Percentiles rank a stretch among this genome's conserved stretches.
These are phyloP conservation scores for Tenualosa ilisha DNA, from an alignment of 2,797 vertebrate species.

Conservation along the genomic window DNA sequence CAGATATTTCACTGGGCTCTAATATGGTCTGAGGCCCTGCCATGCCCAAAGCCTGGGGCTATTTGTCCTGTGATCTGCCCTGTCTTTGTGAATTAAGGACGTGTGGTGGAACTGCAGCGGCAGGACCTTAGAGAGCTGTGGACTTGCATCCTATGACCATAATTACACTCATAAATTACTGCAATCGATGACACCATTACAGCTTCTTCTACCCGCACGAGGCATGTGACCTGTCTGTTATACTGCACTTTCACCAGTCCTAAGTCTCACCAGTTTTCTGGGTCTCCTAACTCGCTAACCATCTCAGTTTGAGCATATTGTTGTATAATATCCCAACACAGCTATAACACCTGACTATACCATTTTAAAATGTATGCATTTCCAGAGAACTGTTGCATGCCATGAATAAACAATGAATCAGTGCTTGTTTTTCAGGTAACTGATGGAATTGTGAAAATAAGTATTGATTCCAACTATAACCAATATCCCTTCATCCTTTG, in stretches of 20 bases:
- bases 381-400: background rate
- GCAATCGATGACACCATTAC: constrained; percentile 46
- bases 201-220: constrained; percentile 30
- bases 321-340: constrained; percentile 4
- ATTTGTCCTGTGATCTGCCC: constrained; percentile 46
- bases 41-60: constrained; percentile 27
- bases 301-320: background rate
- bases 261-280: background rate
- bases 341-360: background rate
- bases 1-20: constrained; percentile 53
- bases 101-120: background rate
- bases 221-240: background rate
- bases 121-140: constrained; percentile 33
- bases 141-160: constrained; percentile 29
- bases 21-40: constrained; percentile 38
- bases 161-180: constrained; percentile 46
- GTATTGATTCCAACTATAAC: background rate
- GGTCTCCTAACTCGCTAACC: background rate
- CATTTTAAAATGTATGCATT: constrained; percentile 10
- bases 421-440: background rate
- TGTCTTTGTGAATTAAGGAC: constrained; percentile 34
- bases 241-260: background rate
- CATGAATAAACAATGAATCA: background rate
- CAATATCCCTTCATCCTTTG: background rate
- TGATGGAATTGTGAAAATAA: constrained; percentile 12